These are phyloP conservation scores for Melieria picta DNA, from an alignment of 2,888 invertebrate genomes.

Conservation along the genomic window DNA sequence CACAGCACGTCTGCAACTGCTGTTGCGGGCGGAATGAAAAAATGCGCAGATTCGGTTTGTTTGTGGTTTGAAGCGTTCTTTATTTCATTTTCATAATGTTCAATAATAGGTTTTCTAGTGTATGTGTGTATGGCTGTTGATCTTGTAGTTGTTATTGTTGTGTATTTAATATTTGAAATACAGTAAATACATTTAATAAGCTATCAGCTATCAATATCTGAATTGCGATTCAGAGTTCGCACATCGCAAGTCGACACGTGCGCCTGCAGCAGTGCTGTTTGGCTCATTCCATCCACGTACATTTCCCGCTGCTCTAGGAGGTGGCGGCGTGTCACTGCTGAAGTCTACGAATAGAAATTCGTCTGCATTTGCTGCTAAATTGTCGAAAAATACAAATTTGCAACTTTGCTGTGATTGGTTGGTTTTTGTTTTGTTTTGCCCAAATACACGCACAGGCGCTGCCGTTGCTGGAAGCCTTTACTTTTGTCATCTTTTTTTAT, in stretches of 20 bases:
- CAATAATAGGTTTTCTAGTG: background rate
- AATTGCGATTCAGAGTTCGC: background rate
- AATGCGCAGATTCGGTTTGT: background rate
- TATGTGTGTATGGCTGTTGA: conserved; percentile 38
- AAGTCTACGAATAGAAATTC: background rate
- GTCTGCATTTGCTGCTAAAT: background rate
- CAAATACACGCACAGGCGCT: conserved; percentile 10
- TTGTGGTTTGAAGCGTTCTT: background rate
- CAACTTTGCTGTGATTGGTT: background rate
- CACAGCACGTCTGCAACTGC: no score
- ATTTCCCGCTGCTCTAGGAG: background rate
- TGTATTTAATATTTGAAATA: conserved; percentile 57
- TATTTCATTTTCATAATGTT: no score
- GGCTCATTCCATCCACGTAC: conserved; percentile 3
- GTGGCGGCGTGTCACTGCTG: background rate
- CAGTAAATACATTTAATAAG: conserved; percentile 55
- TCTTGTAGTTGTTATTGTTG: conserved; percentile 28
- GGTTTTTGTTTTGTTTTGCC: background rate
- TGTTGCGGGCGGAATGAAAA: no score
- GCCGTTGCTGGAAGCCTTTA: conserved; percentile 40
- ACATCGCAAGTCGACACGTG: background rate
- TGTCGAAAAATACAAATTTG: no score
- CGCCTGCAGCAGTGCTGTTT: background rate
- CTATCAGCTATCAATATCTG: conserved; percentile 28
- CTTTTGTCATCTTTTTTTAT: conserved; percentile 11